phyloP scores from a whole-genome alignment of 1,140 invertebrate species.

The Zophobas atratus region DNA sequence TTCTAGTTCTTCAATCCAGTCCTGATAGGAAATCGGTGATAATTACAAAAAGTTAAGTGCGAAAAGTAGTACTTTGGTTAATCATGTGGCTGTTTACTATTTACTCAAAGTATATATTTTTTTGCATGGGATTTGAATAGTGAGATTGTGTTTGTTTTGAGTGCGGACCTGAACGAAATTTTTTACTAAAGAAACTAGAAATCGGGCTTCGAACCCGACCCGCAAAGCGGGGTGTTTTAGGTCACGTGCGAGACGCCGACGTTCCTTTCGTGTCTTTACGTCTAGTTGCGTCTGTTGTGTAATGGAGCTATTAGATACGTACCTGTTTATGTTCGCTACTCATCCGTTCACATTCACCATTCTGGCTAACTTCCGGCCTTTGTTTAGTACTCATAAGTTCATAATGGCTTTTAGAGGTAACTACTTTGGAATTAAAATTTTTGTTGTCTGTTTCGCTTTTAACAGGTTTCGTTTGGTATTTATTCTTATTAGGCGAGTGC shows the following conservation, averaged over 20 bases:
- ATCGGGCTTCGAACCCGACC: no score
- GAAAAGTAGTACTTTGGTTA: no score
- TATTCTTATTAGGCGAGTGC: slow-evolving; percentile 64
- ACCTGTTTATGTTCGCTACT: slow-evolving; percentile 61
- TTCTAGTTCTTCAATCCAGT: slow-evolving; percentile 64
- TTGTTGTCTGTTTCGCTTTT: slow-evolving; percentile 53
- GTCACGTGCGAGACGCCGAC: no score
- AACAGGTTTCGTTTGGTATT: slow-evolving; percentile 56
- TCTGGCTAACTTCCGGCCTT: slow-evolving; percentile 61
- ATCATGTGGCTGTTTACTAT: no score
- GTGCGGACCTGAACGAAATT: no score
- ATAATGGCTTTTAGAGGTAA: slow-evolving; percentile 64
- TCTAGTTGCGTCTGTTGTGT: no score
- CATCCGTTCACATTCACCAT: slow-evolving; percentile 60
- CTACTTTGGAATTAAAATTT: slow-evolving; percentile 57
- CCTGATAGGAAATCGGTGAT: slow-evolving; percentile 51
- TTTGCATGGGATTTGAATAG: no score
- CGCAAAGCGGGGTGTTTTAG: no score
- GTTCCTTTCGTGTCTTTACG: background rate
- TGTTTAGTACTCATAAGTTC: slow-evolving; percentile 61
- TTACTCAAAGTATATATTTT: no score
- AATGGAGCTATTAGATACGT: slow-evolving; percentile 27
- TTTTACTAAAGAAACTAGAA: no score
- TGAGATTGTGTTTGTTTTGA: no score
- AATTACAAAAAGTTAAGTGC: background rate